Evolutionary conservation across 1,140 invertebrate genomes (phyloP), one percentile per base, ranked within the genome.

Genomic region (Elysia chlorotica): DNA sequence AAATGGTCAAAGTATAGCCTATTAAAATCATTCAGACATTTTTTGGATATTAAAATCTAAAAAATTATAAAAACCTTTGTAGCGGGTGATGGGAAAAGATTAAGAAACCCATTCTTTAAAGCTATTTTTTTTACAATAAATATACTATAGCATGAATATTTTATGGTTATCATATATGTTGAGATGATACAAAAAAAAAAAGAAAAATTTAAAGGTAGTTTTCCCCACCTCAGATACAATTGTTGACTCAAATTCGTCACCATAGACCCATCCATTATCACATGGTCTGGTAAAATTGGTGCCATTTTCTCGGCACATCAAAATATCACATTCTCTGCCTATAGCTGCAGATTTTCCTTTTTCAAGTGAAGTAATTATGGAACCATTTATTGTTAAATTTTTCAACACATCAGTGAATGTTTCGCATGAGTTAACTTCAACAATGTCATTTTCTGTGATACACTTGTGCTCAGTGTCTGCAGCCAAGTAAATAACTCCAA

Each of bases 401-500:
- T 23, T 23, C 14, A 3, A n/a, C 4, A 25, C 65, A 48, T 4
- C 23, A 17, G 28, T 5, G 33, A 17, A 38, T 63, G 10, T 28
- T 31, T 33, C 65, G 5, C 41, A n/a, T 6, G 25, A 5, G 2
- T 37, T 23, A 21, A 41, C 5, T 30, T 5, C 25, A 37, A 10
- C 35, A 66, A 28, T 38, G 38, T 28, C 14, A 10, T 30, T 48
- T 23, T 30, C 33, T 21, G 35, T 1, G 57, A 38, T 62, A 65
- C 81, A 84, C 41, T 56, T 62, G 54, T 80, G 77, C 19, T 73
- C 78, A 25, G 78, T 74, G n/a, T 76, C 75, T 21, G 71, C 78
- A 56, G 78, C 82, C 21, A 83, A 85, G 82, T 94, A 94, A 0
- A 93, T 92, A 74, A 92, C 92, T 0, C 89, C 92, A 14, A 94